Percentiles rank a stretch among this genome's conserved stretches.
Evolutionary conservation across 2,113 vertebrate species (phyloP).

Genomic region (Felis catus): F.catus_Fca126_mat1.0 CM031415.1:171570501-171571000

Average conservation of each 20-base stretch:
- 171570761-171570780: not conserved
- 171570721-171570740: not conserved
- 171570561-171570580: not conserved
- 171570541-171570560: not conserved
- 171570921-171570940: not conserved
- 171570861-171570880: not conserved
- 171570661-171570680: not conserved
- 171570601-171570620: not conserved
- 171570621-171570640: not conserved
- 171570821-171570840: not conserved
- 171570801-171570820: not conserved
- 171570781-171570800: not conserved
- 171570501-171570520: not conserved
- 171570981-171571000: not conserved
- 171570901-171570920: not conserved
- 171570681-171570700: not conserved
- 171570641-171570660: not conserved
- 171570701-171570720: not conserved
- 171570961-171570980: not conserved
- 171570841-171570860: not conserved
- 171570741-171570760: not conserved
- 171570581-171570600: not conserved
- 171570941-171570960: not conserved
- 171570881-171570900: not conserved
- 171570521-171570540: not conserved